Percentiles rank a stretch among this genome's conserved stretches.
Conservation (phyloP, 2,797 vertebrate genomes). For the Liasis olivaceus region DNA sequence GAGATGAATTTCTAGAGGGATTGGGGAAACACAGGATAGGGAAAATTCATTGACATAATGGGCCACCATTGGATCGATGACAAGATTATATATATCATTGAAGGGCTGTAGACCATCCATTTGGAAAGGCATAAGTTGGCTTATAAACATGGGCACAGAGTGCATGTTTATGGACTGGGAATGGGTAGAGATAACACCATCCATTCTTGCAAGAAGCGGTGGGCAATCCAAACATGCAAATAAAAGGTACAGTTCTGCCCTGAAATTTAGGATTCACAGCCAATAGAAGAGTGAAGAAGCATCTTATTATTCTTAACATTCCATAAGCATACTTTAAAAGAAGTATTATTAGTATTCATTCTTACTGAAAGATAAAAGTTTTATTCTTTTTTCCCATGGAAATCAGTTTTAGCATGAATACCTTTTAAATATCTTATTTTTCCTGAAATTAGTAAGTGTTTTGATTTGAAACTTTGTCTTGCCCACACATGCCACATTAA, state of each 20-base stretch:
- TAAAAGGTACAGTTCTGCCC: neutral
- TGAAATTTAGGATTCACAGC: neutral
- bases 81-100: too few relatives aligned
- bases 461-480: constrained; percentile 14
- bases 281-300: neutral
- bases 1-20: neutral
- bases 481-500: neutral
- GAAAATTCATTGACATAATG: neutral
- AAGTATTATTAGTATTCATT: neutral
- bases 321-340: neutral
- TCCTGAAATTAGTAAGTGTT: neutral
- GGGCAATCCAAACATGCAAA: neutral
- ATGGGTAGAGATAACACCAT: neutral
- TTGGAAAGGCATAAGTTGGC: neutral
- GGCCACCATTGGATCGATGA: neutral
- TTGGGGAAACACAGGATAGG: neutral
- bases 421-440: neutral
- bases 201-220: neutral
- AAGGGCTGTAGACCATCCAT: neutral
- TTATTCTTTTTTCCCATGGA: neutral
- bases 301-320: neutral
- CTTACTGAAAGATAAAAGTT: neutral
- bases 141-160: neutral
- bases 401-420: neutral
- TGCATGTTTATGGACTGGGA: neutral